Conservation (phyloP, 2,113 vertebrate genomes). For the Litocranius walleri region DNA sequence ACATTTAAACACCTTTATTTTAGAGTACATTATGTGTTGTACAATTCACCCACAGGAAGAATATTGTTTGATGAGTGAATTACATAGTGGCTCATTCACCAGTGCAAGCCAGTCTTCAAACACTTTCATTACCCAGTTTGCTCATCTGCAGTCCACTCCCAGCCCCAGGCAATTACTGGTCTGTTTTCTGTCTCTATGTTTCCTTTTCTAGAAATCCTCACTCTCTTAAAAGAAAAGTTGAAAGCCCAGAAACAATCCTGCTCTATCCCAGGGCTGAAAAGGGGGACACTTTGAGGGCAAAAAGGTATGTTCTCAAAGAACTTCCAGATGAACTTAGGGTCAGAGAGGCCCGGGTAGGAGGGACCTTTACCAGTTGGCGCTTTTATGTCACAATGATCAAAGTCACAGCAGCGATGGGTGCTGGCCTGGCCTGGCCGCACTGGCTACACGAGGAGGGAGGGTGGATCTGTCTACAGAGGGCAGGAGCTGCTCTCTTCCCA, state of each 20-base stretch:
- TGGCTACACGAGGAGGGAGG: not conserved
- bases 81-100: not conserved
- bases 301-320: not conserved
- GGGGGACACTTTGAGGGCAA: not conserved
- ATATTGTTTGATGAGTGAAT: not conserved
- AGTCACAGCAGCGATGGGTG: accelerated
- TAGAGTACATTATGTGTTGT: not conserved
- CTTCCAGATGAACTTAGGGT: not conserved
- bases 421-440: not conserved
- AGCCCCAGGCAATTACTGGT: not conserved
- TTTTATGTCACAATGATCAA: not conserved
- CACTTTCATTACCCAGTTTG: not conserved
- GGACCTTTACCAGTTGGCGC: too few species aligned
- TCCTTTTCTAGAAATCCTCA: not conserved
- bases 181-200: not conserved
- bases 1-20: not conserved
- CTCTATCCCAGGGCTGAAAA: not conserved
- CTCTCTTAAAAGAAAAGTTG: not conserved
- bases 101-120: not conserved
- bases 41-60: not conserved
- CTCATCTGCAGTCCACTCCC: not conserved
- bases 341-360: not conserved
- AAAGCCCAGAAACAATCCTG: not conserved
- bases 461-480: not conserved
- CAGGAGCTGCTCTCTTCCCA: not conserved